These are phyloP conservation scores for Drosophila virilis DNA, from an alignment of 1,140 invertebrate species.

Conservation along the genomic window DNA sequence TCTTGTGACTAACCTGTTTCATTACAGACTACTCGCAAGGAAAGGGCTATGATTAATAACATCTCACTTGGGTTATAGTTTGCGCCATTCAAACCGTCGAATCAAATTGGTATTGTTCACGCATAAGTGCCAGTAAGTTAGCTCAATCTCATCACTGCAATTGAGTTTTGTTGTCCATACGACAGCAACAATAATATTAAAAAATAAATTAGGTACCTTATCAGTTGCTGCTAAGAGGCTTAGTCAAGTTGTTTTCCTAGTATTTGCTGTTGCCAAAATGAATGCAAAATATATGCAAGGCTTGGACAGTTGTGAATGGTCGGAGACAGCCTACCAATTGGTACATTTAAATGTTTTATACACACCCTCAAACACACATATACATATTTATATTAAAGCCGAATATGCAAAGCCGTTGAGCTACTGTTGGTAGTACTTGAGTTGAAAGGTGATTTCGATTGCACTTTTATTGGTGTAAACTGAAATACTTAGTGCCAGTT, in stretches of 20 bases:
- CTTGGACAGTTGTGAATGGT: not conserved
- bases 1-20: not conserved
- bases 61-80: not conserved
- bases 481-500: not conserved
- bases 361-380: slow-evolving; percentile 12
- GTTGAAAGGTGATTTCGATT: slow-evolving; percentile 45
- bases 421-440: slow-evolving; percentile 27
- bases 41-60: slow-evolving; percentile 1
- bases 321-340: slow-evolving; percentile 7
- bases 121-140: slow-evolving; percentile 47
- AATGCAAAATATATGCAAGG: slow-evolving; percentile 43
- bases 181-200: not conserved
- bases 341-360: slow-evolving; percentile 15
- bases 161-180: slow-evolving; percentile 52
- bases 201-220: slow-evolving; percentile 7
- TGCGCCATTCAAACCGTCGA: not conserved
- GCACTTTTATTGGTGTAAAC: slow-evolving; percentile 18
- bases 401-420: slow-evolving; percentile 31
- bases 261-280: slow-evolving; percentile 33
- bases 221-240: slow-evolving; percentile 50
- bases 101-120: slow-evolving; percentile 3
- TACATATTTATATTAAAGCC: not conserved
- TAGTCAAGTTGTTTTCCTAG: slow-evolving; percentile 36
- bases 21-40: not conserved
- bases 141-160: slow-evolving; percentile 57